Conservation (phyloP, 92 coral and sea anemone genomes). For the Zoanthus sociatus region DNA sequence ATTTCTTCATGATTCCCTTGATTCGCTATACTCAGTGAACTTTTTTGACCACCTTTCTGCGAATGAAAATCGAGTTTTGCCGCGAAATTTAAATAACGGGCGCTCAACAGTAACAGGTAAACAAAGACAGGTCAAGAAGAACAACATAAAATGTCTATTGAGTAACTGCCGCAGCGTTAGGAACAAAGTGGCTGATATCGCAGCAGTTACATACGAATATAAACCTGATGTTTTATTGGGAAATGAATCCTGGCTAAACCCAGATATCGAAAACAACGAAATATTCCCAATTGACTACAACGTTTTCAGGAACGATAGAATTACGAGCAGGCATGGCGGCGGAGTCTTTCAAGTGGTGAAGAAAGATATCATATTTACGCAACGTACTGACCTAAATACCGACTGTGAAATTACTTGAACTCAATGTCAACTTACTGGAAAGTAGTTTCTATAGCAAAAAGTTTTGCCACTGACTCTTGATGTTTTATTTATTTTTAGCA, state of each 20-base stretch:
- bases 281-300: constrained; percentile 66
- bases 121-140: constrained; percentile 35
- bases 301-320: constrained; percentile 63
- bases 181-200: constrained; percentile 72
- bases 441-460: constrained; percentile 38
- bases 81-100: constrained; percentile 22
- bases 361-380: constrained; percentile 61
- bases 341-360: constrained; percentile 78
- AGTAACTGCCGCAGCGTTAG: constrained; percentile 68
- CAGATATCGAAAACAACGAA: constrained; percentile 66
- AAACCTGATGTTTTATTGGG: constrained; percentile 68
- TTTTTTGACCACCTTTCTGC: constrained; percentile 16
- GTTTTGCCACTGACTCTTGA: too few species aligned
- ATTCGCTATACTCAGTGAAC: constrained; percentile 36
- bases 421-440: constrained; percentile 55
- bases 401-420: constrained; percentile 43
- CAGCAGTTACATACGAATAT: constrained; percentile 56
- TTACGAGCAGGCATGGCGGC: constrained; percentile 57
- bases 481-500: too few species aligned
- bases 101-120: constrained; percentile 33
- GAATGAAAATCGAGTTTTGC: constrained; percentile 14
- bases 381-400: constrained; percentile 59
- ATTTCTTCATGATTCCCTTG: constrained; percentile 45
- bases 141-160: constrained; percentile 36
- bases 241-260: constrained; percentile 71